These are phyloP conservation scores for Adoxophyes honmai DNA, from an alignment of 1,140 invertebrate species.

Conservation along the genomic window DNA sequence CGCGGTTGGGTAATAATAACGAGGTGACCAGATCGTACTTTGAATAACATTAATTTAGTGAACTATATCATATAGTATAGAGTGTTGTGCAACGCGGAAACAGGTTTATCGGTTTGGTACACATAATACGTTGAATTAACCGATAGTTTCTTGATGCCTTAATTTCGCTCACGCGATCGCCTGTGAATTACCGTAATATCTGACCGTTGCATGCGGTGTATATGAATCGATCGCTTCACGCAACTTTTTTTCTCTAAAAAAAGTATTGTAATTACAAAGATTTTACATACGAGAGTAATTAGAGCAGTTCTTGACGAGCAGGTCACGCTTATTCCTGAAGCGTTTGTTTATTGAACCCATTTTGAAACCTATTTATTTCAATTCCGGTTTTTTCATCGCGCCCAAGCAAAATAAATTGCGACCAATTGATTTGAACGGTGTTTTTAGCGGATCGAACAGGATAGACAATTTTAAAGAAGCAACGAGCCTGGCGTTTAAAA, in stretches of 20 bases:
- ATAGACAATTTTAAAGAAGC: slow-evolving; percentile 13
- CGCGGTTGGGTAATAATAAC: slow-evolving; percentile 4
- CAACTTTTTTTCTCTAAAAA: slow-evolving; percentile 16
- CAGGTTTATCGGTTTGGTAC: slow-evolving; percentile 10
- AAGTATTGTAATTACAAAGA: not conserved
- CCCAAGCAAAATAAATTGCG: not conserved
- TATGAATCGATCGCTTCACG: slow-evolving; percentile 24
- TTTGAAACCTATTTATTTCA: no score
- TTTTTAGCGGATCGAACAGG: not conserved
- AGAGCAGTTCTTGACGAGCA: not conserved
- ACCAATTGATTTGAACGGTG: slow-evolving; percentile 1
- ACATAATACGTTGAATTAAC: not conserved
- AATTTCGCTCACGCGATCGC: slow-evolving; percentile 42
- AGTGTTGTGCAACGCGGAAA: slow-evolving; percentile 44
- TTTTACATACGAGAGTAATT: slow-evolving; percentile 3
- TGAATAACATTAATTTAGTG: not conserved
- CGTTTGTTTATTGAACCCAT: no score
- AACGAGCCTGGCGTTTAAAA: not conserved
- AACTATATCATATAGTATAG: not conserved
- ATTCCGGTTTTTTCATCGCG: no score
- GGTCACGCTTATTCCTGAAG: no score
- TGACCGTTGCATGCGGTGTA: slow-evolving; percentile 46
- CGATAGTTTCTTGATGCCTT: slow-evolving; percentile 26
- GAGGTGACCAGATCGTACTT: not conserved
- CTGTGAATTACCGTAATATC: slow-evolving; percentile 43